phyloP scores from a whole-genome alignment of 2,113 vertebrate species.

The Myanophis thanlyinensis region DNA sequence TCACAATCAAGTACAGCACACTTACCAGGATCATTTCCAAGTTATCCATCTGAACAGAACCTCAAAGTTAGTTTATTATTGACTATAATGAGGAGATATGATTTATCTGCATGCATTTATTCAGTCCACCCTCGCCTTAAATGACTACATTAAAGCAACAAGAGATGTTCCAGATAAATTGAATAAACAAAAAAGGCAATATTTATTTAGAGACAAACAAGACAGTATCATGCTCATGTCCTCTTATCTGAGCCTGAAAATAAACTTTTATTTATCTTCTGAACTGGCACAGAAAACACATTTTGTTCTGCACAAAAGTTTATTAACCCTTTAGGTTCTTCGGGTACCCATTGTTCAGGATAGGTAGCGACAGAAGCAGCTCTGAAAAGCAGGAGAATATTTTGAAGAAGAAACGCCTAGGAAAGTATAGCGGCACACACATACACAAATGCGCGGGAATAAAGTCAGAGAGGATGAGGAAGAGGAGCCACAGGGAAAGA shows the following conservation, averaged over 20 bases:
- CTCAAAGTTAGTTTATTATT: not conserved
- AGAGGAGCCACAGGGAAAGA: not conserved
- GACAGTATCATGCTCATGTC: constrained; percentile 8
- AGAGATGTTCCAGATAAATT: constrained; percentile 2
- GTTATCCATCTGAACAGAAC: not conserved
- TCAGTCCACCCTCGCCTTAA: not conserved
- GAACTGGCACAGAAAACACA: not conserved
- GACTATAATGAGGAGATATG: not conserved
- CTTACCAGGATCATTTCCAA: not conserved
- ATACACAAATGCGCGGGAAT: not conserved
- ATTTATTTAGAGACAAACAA: constrained; percentile 34
- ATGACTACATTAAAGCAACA: constrained; percentile 12
- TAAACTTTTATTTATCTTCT: constrained; percentile 13
- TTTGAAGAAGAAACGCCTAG: not conserved
- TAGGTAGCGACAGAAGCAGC: not conserved
- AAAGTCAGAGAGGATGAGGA: not conserved
- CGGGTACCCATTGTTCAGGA: not conserved
- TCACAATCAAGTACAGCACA: not conserved
- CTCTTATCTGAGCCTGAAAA: constrained; percentile 14
- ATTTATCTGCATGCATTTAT: not conserved
- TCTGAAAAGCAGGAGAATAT: not conserved
- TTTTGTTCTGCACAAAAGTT: not conserved
- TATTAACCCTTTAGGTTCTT: constrained; percentile 2
- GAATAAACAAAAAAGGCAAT: constrained; percentile 20
- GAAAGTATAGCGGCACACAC: not conserved